Evolutionary conservation across 2,113 vertebrate species (phyloP).

Genomic region (Ceyx margarethae): DNA sequence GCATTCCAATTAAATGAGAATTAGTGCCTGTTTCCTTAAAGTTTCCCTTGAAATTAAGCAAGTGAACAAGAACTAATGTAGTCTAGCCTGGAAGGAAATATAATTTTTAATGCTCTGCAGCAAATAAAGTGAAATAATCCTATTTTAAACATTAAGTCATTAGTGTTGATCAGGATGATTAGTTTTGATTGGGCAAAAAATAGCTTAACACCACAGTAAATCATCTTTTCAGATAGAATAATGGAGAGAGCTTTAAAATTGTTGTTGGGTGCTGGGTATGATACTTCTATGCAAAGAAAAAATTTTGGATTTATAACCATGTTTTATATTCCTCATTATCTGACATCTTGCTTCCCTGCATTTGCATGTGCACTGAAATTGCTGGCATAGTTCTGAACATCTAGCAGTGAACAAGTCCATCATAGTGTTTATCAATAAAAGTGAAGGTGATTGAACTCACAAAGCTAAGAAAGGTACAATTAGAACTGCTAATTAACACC

Average conservation of each 20-base stretch:
- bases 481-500: not conserved
- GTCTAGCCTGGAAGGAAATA: slow-evolving; percentile 16
- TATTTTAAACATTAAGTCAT: slow-evolving; percentile 34
- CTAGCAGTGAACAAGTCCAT: not conserved
- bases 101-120: not conserved
- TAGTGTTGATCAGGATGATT: slow-evolving; percentile 35
- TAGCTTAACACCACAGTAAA: slow-evolving; percentile 3
- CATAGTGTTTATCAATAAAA: not conserved
- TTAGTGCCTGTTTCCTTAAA: not conserved
- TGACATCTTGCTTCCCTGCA: not conserved
- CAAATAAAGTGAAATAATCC: slow-evolving; percentile 29
- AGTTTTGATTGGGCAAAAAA: slow-evolving; percentile 46
- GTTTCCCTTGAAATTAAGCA: slow-evolving; percentile 35
- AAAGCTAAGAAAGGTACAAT: not conserved
- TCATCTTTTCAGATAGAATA: slow-evolving; percentile 24
- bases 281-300: not conserved
- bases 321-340: not conserved
- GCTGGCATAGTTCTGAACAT: not conserved
- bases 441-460: not conserved
- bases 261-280: not conserved
- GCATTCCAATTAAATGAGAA: slow-evolving; percentile 20
- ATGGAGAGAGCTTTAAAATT: not conserved
- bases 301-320: not conserved
- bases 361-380: not conserved
- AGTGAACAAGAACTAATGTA: slow-evolving; percentile 39